Percentiles rank a stretch among this genome's conserved stretches.
These are phyloP conservation scores for Orchesella flavescens DNA, from an alignment of 2,888 invertebrate species.

Conservation along the genomic window DNA sequence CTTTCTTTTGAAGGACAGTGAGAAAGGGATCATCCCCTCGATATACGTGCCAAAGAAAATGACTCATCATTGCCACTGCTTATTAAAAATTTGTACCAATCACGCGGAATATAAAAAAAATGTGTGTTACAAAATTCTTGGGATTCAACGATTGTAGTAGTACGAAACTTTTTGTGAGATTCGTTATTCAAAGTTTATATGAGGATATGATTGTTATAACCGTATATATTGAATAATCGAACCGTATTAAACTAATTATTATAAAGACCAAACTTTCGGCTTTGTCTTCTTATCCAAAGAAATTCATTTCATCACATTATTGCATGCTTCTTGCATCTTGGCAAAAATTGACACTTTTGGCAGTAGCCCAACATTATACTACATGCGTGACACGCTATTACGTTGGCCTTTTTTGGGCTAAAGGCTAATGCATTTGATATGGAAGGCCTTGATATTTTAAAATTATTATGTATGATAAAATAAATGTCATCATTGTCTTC, in stretches of 20 bases:
- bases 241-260: slow-evolving; percentile 14
- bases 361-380: too few species aligned
- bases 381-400: too few species aligned
- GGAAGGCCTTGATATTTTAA: too few species aligned
- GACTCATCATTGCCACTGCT: slow-evolving; percentile 20
- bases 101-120: slow-evolving; percentile 21
- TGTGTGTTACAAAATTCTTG: slow-evolving; percentile 7
- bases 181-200: slow-evolving; percentile 81
- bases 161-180: slow-evolving; percentile 83
- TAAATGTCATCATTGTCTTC: too few species aligned
- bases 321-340: neutral
- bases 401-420: too few species aligned
- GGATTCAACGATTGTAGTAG: slow-evolving; percentile 30
- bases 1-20: neutral
- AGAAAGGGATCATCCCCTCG: slow-evolving; percentile 32
- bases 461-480: too few species aligned
- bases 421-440: too few species aligned
- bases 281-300: too few species aligned
- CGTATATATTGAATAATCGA: neutral
- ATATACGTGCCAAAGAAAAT: slow-evolving; percentile 40
- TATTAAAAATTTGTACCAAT: slow-evolving; percentile 29
- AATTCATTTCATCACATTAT: neutral
- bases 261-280: neutral
- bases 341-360: too few species aligned
- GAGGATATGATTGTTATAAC: neutral